Evolutionary conservation across 2,888 invertebrate genomes (phyloP).

Genomic region (Drosophila tanythrix): DNA sequence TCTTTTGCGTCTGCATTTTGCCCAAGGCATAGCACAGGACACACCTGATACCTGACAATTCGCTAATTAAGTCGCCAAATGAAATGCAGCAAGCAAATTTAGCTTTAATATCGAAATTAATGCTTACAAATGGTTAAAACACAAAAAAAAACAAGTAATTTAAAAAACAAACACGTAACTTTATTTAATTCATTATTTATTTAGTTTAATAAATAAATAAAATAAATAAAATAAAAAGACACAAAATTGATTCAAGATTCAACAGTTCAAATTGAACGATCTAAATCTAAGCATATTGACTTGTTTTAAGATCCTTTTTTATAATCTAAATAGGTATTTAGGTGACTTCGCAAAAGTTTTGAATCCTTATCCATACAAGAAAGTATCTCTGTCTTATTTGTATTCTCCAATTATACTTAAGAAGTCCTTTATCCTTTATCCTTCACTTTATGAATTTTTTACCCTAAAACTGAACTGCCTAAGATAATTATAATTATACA

Average conservation of each 20-base stretch:
- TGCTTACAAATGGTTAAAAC: background rate
- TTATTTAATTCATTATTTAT: background rate
- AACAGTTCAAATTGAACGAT: background rate
- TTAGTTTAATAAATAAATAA: too few relatives aligned
- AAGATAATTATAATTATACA: background rate
- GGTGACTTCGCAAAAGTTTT: background rate
- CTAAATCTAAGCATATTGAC: background rate
- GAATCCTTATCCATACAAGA: background rate
- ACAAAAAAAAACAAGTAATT: background rate
- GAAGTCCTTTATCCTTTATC: too few relatives aligned
- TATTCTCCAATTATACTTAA: background rate
- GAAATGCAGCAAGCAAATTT: background rate
- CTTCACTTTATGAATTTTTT: background rate
- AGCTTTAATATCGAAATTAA: background rate
- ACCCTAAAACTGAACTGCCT: background rate
- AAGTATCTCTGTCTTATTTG: background rate
- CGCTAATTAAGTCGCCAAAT: conserved; percentile 59
- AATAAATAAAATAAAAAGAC: background rate
- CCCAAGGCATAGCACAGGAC: conserved; percentile 1
- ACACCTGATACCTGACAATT: conserved; percentile 25
- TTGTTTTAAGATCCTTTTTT: background rate
- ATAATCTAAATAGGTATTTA: background rate
- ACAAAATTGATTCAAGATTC: background rate
- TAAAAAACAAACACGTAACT: background rate
- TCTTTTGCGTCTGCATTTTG: conserved; percentile 30